Conservation (phyloP, 2,888 invertebrate species). For the Acleris holmiana region DNA sequence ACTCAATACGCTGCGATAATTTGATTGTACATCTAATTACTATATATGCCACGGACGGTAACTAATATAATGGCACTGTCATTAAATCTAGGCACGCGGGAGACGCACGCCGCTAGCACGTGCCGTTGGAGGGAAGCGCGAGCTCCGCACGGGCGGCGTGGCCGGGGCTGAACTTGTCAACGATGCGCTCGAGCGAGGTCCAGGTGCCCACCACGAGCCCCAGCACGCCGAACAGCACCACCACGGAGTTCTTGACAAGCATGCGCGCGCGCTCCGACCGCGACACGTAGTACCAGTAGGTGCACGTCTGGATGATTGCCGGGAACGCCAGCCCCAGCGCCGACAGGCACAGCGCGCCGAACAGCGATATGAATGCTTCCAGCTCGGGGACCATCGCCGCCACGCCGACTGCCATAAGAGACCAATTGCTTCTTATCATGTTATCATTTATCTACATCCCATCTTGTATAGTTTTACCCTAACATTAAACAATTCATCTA, state of each 20-base stretch:
- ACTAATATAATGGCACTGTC: conserved; percentile 56
- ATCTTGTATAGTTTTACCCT: too few relatives aligned
- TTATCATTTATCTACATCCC: not conserved
- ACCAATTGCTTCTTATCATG: not conserved
- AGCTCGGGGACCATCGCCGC: conserved; percentile 94
- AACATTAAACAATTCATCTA: too few relatives aligned
- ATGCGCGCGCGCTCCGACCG: conserved; percentile 83
- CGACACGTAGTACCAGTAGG: conserved; percentile 89
- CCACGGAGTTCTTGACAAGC: conserved; percentile 85
- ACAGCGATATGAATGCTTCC: conserved; percentile 91
- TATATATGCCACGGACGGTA: conserved; percentile 51
- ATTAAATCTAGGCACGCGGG: conserved; percentile 24
- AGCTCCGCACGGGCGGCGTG: conserved; percentile 22
- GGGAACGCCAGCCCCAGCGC: conserved; percentile 95
- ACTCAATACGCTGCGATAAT: conserved; percentile 30
- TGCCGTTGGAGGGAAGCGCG: conserved; percentile 40
- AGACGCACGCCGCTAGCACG: conserved; percentile 1
- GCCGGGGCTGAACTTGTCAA: conserved; percentile 76
- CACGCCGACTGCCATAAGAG: conserved; percentile 86
- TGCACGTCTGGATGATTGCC: conserved; percentile 93
- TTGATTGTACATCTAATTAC: conserved; percentile 46
- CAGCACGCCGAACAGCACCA: conserved; percentile 87
- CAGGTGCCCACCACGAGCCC: conserved; percentile 89
- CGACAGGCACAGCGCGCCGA: conserved; percentile 95
- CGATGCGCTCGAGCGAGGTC: conserved; percentile 87